These are phyloP conservation scores for Thinocorus orbignyianus DNA, from an alignment of 2,113 vertebrate species.

Conservation along the genomic window DNA sequence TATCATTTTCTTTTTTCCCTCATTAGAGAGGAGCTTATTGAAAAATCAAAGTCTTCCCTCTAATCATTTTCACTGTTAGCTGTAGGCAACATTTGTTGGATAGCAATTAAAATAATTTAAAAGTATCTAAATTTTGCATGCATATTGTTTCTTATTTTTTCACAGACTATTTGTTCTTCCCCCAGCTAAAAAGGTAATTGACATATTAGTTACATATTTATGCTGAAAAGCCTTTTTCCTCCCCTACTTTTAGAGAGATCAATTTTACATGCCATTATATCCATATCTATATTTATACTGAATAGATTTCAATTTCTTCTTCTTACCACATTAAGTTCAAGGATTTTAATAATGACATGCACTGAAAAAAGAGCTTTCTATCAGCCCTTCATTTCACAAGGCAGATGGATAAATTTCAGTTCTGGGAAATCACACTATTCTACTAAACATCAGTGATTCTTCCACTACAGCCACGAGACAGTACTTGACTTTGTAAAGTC, in stretches of 20 bases:
- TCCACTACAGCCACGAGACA: not conserved
- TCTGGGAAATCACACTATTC: not conserved
- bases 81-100: conserved; percentile 40
- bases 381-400: not conserved
- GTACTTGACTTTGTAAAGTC: not conserved
- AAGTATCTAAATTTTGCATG: conserved; percentile 42
- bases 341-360: not conserved
- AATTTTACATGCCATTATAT: not conserved
- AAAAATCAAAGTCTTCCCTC: conserved; percentile 50
- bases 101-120: conserved; percentile 54
- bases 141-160: conserved; percentile 42
- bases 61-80: conserved; percentile 37
- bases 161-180: conserved; percentile 27
- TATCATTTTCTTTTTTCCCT: conserved; percentile 8
- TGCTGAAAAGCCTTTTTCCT: not conserved
- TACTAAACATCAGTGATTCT: not conserved
- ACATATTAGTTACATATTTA: conserved; percentile 27
- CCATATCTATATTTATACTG: not conserved
- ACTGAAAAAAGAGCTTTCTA: not conserved
- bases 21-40: conserved; percentile 15
- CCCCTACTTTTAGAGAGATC: conserved; percentile 31
- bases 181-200: not conserved
- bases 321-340: conserved; percentile 4
- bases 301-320: not conserved
- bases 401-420: not conserved